Evolutionary conservation across 2,113 vertebrate species (phyloP), one percentile per base, ranked within the genome.

Genomic region (Sceloporus undulatus): DNA sequence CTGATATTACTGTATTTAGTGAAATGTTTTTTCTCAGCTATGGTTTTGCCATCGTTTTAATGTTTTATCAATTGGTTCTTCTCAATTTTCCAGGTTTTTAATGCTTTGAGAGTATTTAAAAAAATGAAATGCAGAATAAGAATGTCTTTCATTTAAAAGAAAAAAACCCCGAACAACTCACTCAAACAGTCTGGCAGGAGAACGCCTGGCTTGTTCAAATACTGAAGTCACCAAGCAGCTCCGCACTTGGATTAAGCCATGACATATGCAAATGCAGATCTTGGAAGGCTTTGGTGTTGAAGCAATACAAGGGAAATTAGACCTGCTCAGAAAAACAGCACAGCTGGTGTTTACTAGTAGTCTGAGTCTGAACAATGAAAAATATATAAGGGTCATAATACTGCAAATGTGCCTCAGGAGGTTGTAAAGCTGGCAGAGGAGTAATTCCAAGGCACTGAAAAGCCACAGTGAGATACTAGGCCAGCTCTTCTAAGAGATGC

Each of bases 301-400:
- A 65, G 82, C 68, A 56, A 73, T 42, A 34, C 16, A 42, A 29
- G 19, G 52, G 23, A 74, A 84, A 84, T 73, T 19, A 38, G 42
- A 29, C 48, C 70, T 25, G 7, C 59, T 65, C 38, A 27, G 80
- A 65, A 5, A 66, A 66, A 25, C 82, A 34, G 70, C 68, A 73
- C 82, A 84, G 82, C 68, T 84, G 70, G 82, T 23, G n/a, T 74
- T 84, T 34, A 34, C 82, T n/a, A 21, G 23, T 5, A 21, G 70
- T 14, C 19, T 34, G 48, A 21, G 6, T 2, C 66, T n/a, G 82
- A 42, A 71, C 25, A 21, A 48, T 52, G 65, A 19, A 66, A 48
- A 42, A 74, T 6, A 10, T 23, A 21, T 48, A 38, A 56, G 48
- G 34, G 48, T 34, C n/a, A 8, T 34, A 54, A 74, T 56, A 5